phyloP scores from a whole-genome alignment of 1,140 invertebrate genomes.

The Pollicipes pollicipes region DNA sequence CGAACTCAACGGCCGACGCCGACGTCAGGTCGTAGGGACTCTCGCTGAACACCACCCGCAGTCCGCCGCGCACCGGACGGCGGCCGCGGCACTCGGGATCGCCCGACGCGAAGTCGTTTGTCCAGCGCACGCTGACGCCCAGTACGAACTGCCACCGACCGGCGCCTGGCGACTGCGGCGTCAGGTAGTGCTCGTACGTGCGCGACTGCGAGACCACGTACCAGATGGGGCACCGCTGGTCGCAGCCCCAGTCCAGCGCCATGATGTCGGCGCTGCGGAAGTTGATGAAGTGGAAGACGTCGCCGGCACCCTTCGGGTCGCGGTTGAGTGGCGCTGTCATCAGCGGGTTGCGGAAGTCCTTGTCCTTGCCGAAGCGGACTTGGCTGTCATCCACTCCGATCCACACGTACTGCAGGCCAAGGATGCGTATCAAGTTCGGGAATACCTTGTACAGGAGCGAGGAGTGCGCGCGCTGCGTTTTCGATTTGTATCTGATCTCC shows the following conservation, averaged over 20 bases:
- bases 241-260: not conserved
- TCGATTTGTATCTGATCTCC: not conserved
- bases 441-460: not conserved
- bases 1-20: not conserved
- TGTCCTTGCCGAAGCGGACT: slow-evolving; percentile 1
- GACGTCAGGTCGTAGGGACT: not conserved
- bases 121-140: not conserved
- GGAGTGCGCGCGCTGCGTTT: not conserved
- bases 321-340: not conserved
- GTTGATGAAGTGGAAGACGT: not conserved
- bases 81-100: not conserved
- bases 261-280: not conserved
- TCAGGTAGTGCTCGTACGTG: not conserved
- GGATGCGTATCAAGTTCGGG: not conserved
- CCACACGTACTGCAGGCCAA: not conserved
- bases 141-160: not conserved
- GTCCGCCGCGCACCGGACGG: not conserved
- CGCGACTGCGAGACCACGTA: not conserved
- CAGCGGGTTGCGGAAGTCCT: not conserved
- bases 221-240: not conserved
- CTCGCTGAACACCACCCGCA: not conserved
- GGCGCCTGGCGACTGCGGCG: not conserved
- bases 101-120: not conserved
- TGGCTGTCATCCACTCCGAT: not conserved
- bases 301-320: not conserved